Base-by-base conservation (phyloP, 2,888 invertebrate genomes). In the Nymphalis c-album region DNA sequence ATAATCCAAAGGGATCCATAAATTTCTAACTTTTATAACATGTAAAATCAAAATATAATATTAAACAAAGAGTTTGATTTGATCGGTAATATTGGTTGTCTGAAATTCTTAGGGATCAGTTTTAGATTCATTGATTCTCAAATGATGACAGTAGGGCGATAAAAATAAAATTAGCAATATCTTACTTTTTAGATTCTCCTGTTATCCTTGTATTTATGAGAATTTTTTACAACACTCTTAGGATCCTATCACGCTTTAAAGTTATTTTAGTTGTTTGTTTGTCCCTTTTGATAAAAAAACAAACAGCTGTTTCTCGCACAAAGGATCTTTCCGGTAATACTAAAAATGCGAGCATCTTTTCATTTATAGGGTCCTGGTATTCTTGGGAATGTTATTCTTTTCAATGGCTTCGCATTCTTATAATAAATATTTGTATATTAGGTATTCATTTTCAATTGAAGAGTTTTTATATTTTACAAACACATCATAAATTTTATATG, bases 81-180 rank as follows among this genome's bases (percentile, higher is more conserved):
- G 22, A 22, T 22, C 22, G 22, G 22, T 22, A 22, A 22, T 40
- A 40, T 35, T 3, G 7, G 2, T 40, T 10, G 2, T 10, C 35
- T 40, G 10, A 1, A 10, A 10, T 40, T 40, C 10, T 40, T 40
- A 40, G 8, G 13, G 13, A 40, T 13, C 13, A 40, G 10, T 40
- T 8, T 10, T 13, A 40, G 13, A 40, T 2, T 2, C 10, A 40
- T 40, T 1, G 1, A 8, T 40, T 10, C 3, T 40, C 40, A 8
- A 13, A 13, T 48, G 20, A 47, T 45, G 51, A 40, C 40, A 50
- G 26, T 26, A 48, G 22, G 22, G n/a, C 46, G 40, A 4, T 55
- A 31, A 51, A 46, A 46, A 31, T 31, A 31, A 31, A 55, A 7
- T 53, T 57, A 35, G 22, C 18, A 62, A 69, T 73, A 73, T 77